Base-by-base conservation (phyloP, 2,888 invertebrate genomes). In the Tipula helvola region DNA sequence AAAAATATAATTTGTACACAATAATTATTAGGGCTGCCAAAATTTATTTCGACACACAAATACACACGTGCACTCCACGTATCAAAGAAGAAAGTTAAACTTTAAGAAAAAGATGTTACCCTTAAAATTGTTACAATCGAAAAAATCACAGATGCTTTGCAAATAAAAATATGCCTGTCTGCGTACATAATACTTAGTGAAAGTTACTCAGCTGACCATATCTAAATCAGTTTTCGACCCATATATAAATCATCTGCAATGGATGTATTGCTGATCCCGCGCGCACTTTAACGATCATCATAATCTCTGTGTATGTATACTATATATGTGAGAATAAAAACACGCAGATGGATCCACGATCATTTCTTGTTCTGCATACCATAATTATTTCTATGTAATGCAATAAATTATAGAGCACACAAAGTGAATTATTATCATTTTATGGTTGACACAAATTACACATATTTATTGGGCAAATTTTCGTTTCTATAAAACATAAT, bases 351-450 rank as follows among this genome's bases (percentile, higher is more conserved):
- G 71, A 71, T 71, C 10, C n/a, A 71, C 71, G n/a, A 52, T 16
- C n/a, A 44, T 44, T 44, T 44, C 28, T 28, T 28, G 28, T 28
- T 28, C 12, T 44, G 44, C 44, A 12, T 44, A 52, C 44, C 44
- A 1, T 39, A 3, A 3, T 7, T 39, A 39, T 39, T 7, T 39
- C 5, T 39, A 39, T 10, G 10, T 71, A 4, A 10, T 71, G 71
- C 71, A 71, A 71, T 71, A 71, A 71, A 71, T 71, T 71, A 71
- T 28, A 12, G 71, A 71, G 71, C 28, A 28, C 71, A 84, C 84
- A 84, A 84, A 84, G 84, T 84, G 84, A 84, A 84, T 84, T 84
- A 84, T 84, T 84, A 84, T 84, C 84, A 71, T 71, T 71, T 71
- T n/a, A 84, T 84, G 84, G 36, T 39, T 84, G 84, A 84, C 84